phyloP scores from a whole-genome alignment of 2,113 vertebrate species.

The Hirundichthys speculiger region DNA sequence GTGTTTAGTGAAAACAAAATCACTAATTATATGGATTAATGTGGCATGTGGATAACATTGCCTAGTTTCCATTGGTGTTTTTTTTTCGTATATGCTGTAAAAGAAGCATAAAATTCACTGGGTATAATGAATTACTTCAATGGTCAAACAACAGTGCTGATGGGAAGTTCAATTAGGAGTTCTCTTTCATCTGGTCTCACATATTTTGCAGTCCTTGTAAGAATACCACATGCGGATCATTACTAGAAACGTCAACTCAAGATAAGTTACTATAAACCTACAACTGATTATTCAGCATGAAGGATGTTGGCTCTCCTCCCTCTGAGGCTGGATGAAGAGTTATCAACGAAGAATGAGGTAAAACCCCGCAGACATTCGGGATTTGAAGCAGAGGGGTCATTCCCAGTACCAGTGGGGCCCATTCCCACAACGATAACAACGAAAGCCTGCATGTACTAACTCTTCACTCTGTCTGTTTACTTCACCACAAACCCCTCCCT shows the following conservation, averaged over 20 bases:
- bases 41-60: too few relatives aligned
- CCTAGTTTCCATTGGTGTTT: not conserved
- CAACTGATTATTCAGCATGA: slow-evolving; percentile 3
- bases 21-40: too few relatives aligned
- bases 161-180: not conserved
- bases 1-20: slow-evolving; percentile 4
- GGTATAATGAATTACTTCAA: not conserved
- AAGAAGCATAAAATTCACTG: not conserved
- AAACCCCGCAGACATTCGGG: slow-evolving; percentile 29
- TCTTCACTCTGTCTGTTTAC: slow-evolving; percentile 58
- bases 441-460: slow-evolving; percentile 51
- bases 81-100: not conserved
- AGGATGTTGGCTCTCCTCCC: not conserved
- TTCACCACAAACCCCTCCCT: slow-evolving; percentile 30
- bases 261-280: slow-evolving; percentile 1
- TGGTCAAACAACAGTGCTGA: too few relatives aligned
- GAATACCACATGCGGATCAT: slow-evolving; percentile 2
- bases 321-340: slow-evolving; percentile 1
- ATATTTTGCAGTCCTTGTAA: slow-evolving; percentile 2
- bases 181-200: not conserved
- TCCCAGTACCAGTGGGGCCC: slow-evolving; percentile 46
- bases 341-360: slow-evolving; percentile 33
- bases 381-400: slow-evolving; percentile 48
- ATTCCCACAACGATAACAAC: slow-evolving; percentile 64
- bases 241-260: not conserved